Evolutionary conservation across 2,113 vertebrate genomes (phyloP).

Genomic region (Progne subis): DNA sequence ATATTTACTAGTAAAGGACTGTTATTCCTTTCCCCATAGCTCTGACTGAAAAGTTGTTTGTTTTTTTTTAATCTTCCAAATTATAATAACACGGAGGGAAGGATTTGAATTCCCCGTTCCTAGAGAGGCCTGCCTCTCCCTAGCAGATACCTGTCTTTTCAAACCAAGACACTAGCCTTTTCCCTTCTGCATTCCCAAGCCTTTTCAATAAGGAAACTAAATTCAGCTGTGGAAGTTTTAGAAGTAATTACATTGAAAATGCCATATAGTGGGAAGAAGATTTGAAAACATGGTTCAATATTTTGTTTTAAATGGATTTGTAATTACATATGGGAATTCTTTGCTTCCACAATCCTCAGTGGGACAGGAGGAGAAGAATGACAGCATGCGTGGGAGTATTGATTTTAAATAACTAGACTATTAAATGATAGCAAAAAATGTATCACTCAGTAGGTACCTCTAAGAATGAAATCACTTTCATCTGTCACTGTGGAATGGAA

Average conservation of each 20-base stretch:
- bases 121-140: no score
- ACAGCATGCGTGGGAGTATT: slow-evolving; percentile 35
- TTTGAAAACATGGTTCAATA: slow-evolving; percentile 23
- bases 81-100: no score
- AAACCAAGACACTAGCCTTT: neutral
- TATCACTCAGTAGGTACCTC: neutral
- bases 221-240: neutral
- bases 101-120: no score
- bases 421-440: slow-evolving; percentile 53
- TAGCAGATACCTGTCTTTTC: no score
- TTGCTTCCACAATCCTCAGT: slow-evolving; percentile 12
- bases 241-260: neutral
- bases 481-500: slow-evolving; percentile 27
- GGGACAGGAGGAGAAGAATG: slow-evolving; percentile 30
- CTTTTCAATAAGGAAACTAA: neutral
- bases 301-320: slow-evolving; percentile 40
- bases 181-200: neutral
- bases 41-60: no score
- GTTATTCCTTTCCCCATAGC: no score
- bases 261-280: neutral
- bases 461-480: neutral
- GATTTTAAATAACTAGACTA: slow-evolving; percentile 54
- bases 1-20: no score
- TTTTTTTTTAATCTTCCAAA: no score
- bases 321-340: slow-evolving; percentile 25